Evolutionary conservation across 2,797 vertebrate genomes (phyloP).

Genomic region (Trematomus bernacchii): DNA sequence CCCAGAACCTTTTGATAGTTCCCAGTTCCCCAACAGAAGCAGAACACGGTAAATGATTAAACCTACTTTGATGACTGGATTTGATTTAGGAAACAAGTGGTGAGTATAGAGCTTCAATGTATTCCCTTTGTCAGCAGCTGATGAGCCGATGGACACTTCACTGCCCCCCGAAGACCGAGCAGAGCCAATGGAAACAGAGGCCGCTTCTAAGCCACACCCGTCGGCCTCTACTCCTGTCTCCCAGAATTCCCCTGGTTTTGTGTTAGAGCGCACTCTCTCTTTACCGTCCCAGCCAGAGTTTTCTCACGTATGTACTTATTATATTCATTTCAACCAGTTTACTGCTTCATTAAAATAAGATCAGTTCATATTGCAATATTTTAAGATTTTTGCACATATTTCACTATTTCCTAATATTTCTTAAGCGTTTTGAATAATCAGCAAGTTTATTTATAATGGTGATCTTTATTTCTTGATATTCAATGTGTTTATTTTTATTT

Average conservation of each 20-base stretch:
- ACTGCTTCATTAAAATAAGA: no score
- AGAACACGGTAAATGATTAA: slow-evolving; percentile 62
- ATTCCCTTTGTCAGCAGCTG: slow-evolving; percentile 67
- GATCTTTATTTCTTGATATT: background rate
- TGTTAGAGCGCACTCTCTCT: slow-evolving; percentile 81
- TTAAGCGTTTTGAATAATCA: no score
- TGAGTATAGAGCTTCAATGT: background rate
- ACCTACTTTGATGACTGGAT: background rate
- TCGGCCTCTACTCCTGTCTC: slow-evolving; percentile 89
- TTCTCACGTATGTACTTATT: slow-evolving; percentile 89
- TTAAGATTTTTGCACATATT: no score
- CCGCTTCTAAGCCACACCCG: slow-evolving; percentile 71
- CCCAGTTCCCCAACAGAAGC: slow-evolving; percentile 92
- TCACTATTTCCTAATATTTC: background rate
- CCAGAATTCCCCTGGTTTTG: slow-evolving; percentile 84
- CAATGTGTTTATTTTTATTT: background rate
- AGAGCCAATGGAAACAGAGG: slow-evolving; percentile 75
- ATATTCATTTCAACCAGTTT: background rate
- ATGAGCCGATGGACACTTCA: slow-evolving; percentile 86
- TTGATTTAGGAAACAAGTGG: background rate
- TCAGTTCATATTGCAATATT: no score
- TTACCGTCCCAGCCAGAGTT: slow-evolving; percentile 94
- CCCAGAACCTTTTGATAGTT: slow-evolving; percentile 86
- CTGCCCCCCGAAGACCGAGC: slow-evolving; percentile 69
- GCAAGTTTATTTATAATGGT: no score